Percentiles rank a stretch among this genome's conserved stretches.
These are phyloP conservation scores for Lasioglossum vierecki DNA, from an alignment of 2,888 invertebrate genomes.

Conservation along the genomic window DNA sequence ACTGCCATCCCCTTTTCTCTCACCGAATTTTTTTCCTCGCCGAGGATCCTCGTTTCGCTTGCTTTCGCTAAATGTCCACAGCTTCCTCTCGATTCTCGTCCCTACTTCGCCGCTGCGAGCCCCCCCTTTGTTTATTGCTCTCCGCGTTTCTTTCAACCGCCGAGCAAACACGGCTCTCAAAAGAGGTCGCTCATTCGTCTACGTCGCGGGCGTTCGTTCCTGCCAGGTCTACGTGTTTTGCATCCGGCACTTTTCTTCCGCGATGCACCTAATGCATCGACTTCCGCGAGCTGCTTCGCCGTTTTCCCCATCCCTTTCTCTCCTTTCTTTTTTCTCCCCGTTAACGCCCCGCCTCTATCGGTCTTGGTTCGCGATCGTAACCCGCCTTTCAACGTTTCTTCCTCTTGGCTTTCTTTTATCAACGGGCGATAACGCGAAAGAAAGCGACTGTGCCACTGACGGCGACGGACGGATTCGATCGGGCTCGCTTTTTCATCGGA, in stretches of 20 bases:
- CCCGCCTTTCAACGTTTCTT: background rate
- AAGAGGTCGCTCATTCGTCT: slow-evolving; percentile 58
- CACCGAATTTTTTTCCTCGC: slow-evolving; percentile 31
- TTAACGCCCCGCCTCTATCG: background rate
- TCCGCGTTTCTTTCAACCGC: slow-evolving; percentile 29
- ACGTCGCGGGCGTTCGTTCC: slow-evolving; percentile 40
- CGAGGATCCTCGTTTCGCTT: slow-evolving; percentile 1
- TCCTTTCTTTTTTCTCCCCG: background rate
- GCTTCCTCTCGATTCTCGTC: slow-evolving; percentile 18
- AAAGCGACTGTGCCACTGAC: background rate
- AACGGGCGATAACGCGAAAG: background rate
- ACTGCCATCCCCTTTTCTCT: slow-evolving; percentile 22
- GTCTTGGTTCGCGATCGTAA: slow-evolving; percentile 19
- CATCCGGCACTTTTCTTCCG: slow-evolving; percentile 62
- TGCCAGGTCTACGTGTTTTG: slow-evolving; percentile 58
- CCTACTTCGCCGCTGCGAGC: background rate
- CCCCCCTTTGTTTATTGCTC: slow-evolving; percentile 37
- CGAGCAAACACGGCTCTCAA: slow-evolving; percentile 9
- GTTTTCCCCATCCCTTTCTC: background rate
- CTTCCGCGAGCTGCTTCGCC: slow-evolving; percentile 32
- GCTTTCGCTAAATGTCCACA: slow-evolving; percentile 44
- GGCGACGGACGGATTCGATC: background rate
- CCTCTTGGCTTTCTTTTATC: slow-evolving; percentile 11
- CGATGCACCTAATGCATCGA: slow-evolving; percentile 65
- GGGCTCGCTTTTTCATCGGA: background rate